Base-by-base conservation (phyloP, 2,797 vertebrate genomes). In the Philypnodon macrostomus region DNA sequence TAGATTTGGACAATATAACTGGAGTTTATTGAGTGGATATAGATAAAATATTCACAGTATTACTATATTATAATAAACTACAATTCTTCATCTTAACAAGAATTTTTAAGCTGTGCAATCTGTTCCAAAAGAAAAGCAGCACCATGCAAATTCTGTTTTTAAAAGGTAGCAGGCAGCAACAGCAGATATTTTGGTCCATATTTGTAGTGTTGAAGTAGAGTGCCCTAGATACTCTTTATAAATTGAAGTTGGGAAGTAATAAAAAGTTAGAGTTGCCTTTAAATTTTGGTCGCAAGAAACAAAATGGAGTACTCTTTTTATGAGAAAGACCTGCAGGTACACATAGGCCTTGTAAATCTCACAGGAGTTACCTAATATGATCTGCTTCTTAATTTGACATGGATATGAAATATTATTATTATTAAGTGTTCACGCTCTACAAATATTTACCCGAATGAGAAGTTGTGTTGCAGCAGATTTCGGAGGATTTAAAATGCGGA, bases 401-500 rank as follows among this genome's bases (percentile, higher is more conserved):
- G 5, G 15, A 13, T 31, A n/a, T 18, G 16, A 44, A 44, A 30
- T 44, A 30, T 31, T 30, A 16, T 31, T 30, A 16, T 42, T 29
- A 17, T 44, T 44, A 44, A 44, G 7, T 30, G 16, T 44, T 12
- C 13, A 7, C 41, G n/a, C 27, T 30, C 24, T 10, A 11, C 18
- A 55, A 37, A 46, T 39, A 47, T 56, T 24, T 46, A 23, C 23
- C n/a, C n/a, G 16, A 47, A 55, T 31, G 14, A 30, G 14, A 4
- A 8, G n/a, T 2, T 8, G 10, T 5, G 53, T 14, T 12, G 10
- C 53, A 29, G 31, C 35, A 32, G 23, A 63, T 53, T 48, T 36
- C 53, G 26, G 31, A 34, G 29, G 23, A 63, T 53, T 48, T 36
- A 4, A 49, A 70, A 62, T 33, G 48, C 34, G 53, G 26, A 68